phyloP scores from a whole-genome alignment of 2,113 vertebrate genomes.

The Girardinichthys multiradiatus region DNA sequence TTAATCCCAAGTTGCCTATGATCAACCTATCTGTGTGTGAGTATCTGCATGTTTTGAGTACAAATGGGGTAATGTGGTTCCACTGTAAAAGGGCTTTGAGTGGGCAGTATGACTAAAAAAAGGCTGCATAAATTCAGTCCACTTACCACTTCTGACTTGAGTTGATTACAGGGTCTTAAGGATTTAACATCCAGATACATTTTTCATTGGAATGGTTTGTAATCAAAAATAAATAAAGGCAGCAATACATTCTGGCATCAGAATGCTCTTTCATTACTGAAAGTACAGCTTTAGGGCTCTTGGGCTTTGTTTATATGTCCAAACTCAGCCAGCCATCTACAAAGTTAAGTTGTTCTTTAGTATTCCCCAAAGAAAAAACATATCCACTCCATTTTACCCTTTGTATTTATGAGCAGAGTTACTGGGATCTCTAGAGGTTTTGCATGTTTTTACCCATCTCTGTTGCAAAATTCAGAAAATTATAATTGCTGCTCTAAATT shows the following conservation, averaged over 20 bases:
- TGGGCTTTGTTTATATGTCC: constrained; percentile 36
- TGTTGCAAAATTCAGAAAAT: constrained; percentile 5
- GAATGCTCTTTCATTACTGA: constrained; percentile 49
- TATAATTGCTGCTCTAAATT: constrained; percentile 8
- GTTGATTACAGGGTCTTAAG: constrained; percentile 37
- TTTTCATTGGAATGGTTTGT: constrained; percentile 28
- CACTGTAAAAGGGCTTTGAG: too few species aligned
- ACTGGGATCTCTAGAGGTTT: constrained; percentile 6
- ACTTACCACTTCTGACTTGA: neutral
- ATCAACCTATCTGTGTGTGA: too few species aligned
- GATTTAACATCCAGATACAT: constrained; percentile 31
- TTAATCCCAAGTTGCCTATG: too few species aligned
- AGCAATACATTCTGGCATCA: constrained; percentile 29
- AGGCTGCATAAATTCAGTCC: too few species aligned
- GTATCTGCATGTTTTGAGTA: too few species aligned
- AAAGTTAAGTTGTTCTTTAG: constrained; percentile 41
- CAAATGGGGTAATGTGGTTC: too few species aligned
- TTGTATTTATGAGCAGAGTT: constrained; percentile 6
- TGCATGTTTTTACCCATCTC: constrained; percentile 18
- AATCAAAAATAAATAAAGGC: constrained; percentile 1
- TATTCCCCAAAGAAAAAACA: constrained; percentile 30
- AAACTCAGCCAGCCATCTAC: constrained; percentile 37
- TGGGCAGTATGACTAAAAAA: too few species aligned
- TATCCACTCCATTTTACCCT: constrained; percentile 8
- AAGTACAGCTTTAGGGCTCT: constrained; percentile 29